Percentiles rank a stretch among this genome's conserved stretches.
Conservation (phyloP, 2,797 vertebrate species). For the Lophius americanus region DNA sequence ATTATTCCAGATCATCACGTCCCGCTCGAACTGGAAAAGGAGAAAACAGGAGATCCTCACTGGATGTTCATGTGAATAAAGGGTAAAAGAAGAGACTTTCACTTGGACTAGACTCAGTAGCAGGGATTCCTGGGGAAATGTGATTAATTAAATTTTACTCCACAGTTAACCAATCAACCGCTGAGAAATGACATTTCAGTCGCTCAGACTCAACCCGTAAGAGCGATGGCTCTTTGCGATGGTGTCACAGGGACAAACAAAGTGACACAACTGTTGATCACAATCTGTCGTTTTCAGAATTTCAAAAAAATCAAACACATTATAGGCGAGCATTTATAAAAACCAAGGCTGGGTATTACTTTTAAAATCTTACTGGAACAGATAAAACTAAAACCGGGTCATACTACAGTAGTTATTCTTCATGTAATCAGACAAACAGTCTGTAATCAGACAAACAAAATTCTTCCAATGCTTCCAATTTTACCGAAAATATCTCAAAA, state of each 20-base stretch:
- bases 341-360: no score
- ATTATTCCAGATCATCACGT: conserved; percentile 91
- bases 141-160: conserved; percentile 53
- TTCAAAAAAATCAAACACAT: not conserved
- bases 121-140: conserved; percentile 6
- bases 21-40: conserved; percentile 83
- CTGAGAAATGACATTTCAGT: conserved; percentile 53
- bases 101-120: not conserved
- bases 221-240: not conserved
- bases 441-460: no score
- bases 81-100: not conserved
- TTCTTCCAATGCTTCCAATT: no score
- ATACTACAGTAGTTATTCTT: no score
- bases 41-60: conserved; percentile 7
- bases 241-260: conserved; percentile 1
- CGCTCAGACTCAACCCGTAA: conserved; percentile 4
- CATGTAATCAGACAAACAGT: no score
- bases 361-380: no score
- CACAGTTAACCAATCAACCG: conserved; percentile 36
- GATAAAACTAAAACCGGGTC: no score
- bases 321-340: no score
- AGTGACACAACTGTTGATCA: not conserved
- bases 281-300: not conserved
- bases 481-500: no score
- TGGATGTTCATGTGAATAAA: not conserved